These are phyloP conservation scores for Pseudococcus jackbeardsleyi DNA, from an alignment of 2,888 invertebrate species.

Conservation along the genomic window DNA sequence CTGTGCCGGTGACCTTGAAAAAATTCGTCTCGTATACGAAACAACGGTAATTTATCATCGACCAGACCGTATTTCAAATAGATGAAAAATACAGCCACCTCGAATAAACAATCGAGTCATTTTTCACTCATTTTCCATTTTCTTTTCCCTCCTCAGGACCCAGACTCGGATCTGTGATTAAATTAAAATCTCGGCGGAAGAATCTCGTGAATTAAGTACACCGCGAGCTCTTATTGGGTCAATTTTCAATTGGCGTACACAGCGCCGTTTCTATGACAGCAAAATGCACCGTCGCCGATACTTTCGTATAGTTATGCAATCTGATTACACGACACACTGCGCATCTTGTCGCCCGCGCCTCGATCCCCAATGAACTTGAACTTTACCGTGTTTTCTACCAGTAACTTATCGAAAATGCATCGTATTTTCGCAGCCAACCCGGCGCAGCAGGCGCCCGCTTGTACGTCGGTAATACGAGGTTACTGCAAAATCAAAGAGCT, in stretches of 20 bases:
- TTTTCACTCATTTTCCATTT: neutral
- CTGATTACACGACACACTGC: constrained; percentile 25
- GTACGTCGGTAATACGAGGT: neutral
- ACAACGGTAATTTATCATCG: neutral
- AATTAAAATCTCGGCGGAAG: neutral
- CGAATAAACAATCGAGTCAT: neutral
- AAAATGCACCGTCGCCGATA: neutral
- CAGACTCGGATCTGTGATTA: neutral
- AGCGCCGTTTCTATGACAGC: constrained; percentile 22
- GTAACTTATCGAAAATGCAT: neutral
- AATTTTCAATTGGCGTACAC: neutral
- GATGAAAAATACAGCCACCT: neutral
- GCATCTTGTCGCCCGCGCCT: neutral
- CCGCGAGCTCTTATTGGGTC: neutral
- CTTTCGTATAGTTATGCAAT: constrained; percentile 6
- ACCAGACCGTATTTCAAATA: neutral
- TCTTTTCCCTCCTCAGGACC: too few species aligned
- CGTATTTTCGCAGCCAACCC: neutral
- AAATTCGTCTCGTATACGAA: neutral
- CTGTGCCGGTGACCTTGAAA: neutral
- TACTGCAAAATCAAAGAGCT: neutral
- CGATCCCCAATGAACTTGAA: constrained; percentile 13
- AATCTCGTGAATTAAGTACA: neutral
- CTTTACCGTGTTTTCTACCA: neutral
- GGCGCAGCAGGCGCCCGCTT: neutral